Evolutionary conservation across 2,797 vertebrate species (phyloP).

Genomic region (Etheostoma nigrum): DNA sequence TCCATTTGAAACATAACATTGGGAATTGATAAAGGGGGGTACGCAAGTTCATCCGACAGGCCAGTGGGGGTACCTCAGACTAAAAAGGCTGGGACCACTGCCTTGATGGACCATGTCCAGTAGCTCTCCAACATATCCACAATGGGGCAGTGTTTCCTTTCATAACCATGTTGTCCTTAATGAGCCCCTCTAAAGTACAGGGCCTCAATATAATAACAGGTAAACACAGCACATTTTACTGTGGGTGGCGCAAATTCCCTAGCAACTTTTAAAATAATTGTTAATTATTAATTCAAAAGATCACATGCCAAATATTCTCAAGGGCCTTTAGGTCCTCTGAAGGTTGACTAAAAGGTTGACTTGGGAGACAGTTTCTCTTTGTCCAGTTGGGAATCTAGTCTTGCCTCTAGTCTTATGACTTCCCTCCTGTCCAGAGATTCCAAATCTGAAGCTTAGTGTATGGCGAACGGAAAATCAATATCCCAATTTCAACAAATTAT

Average conservation of each 20-base stretch:
- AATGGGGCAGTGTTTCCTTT: conserved; percentile 60
- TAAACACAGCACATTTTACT: neutral
- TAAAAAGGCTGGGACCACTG: too few species aligned
- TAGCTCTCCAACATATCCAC: conserved; percentile 41
- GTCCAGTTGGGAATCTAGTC: neutral
- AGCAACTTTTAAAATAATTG: neutral
- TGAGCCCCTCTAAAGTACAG: neutral
- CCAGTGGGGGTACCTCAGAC: too few species aligned
- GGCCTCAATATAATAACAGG: neutral
- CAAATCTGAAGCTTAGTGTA: conserved; percentile 7
- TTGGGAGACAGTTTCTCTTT: neutral
- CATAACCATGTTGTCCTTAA: neutral
- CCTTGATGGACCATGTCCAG: neutral
- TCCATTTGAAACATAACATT: too few species aligned
- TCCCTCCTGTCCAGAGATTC: neutral
- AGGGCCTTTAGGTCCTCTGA: neutral
- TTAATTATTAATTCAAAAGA: neutral
- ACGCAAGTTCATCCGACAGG: too few species aligned
- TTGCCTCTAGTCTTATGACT: neutral
- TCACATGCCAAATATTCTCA: too few species aligned
- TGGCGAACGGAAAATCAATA: conserved; percentile 49
- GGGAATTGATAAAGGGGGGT: too few species aligned
- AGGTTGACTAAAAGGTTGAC: neutral
- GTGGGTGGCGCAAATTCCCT: neutral
- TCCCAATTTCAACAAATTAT: conserved; percentile 45